A percentile compares a stretch with the other conserved stretches of the same genome.
Conservation (phyloP, 2,113 vertebrate genomes). For the Eptatretus burgeri region DNA sequence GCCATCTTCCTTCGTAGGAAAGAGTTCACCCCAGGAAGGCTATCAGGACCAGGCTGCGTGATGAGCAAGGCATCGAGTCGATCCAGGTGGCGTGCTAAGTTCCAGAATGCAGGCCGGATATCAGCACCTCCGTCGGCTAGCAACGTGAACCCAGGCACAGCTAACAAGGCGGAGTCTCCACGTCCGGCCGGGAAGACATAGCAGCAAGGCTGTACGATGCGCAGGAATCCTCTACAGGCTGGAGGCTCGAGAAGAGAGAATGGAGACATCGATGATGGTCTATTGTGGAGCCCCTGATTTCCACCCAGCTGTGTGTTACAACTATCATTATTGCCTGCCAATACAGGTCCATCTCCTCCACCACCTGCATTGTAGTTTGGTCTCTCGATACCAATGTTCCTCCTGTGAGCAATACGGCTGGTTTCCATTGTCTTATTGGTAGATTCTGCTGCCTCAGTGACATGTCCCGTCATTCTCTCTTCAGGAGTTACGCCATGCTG, state of each 20-base stretch:
- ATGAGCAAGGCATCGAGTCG: constrained; percentile 53
- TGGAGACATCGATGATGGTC: constrained; percentile 19
- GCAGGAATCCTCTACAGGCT: constrained; percentile 45
- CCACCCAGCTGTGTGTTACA: constrained; percentile 19
- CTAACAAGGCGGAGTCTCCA: constrained; percentile 60
- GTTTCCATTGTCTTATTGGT: background rate
- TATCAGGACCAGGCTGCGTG: constrained; percentile 48
- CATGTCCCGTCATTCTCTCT: too few relatives aligned
- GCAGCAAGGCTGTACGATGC: constrained; percentile 69
- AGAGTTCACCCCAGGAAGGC: constrained; percentile 55
- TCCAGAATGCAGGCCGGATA: constrained; percentile 59
- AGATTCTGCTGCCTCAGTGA: background rate
- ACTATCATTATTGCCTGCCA: background rate
- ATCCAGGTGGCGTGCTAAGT: constrained; percentile 70
- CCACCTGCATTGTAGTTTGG: background rate
- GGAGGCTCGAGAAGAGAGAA: constrained; percentile 62
- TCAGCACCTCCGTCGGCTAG: constrained; percentile 64
- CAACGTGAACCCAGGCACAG: constrained; percentile 61
- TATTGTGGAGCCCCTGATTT: too few relatives aligned
- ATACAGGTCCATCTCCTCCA: background rate
- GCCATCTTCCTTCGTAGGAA: constrained; percentile 46
- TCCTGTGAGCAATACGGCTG: background rate
- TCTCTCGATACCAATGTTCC: background rate
- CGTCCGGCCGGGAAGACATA: constrained; percentile 67
- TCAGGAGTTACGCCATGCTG: too few relatives aligned